Evolutionary conservation across 2,797 vertebrate genomes (phyloP), one percentile per base, ranked within the genome.

Genomic region (Delichon dasypus): DNA sequence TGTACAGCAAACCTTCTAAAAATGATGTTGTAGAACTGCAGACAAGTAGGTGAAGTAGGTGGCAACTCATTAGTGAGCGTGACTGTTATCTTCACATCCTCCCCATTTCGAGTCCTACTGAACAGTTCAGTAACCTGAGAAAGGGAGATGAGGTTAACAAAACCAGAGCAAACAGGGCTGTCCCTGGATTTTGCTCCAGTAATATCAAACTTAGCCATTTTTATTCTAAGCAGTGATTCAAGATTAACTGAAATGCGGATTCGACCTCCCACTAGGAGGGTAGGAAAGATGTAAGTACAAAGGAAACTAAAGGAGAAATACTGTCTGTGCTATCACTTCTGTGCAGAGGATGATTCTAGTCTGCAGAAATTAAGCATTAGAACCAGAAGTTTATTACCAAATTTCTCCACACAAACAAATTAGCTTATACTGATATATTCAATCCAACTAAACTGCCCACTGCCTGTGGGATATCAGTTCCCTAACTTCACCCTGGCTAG

Each of bases 21-120:
- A 64, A 99, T 98, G 80, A 99, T 98, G 93, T 99, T 99, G 96
- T 99, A 99, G 88, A 99, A 99, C 76, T 99, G 99, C 82, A 99
- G 97, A 93, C 99, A 99, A 5, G 99, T 98, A 29, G 99, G 99
- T 8, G 99, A 99, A 5, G 98, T 98, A 3, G 99, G 99, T 3
- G 98, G 98, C 62, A 99, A 97, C 61, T 99, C 99, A 44, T 99
- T 99, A 19, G 99, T 99, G 95, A 99, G 68, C 0, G 98, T 99
- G 74, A 99, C 96, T 0, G 98, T 99, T 71, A 99, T 98, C 96
- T 97, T 97, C 93, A 99, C 98, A 11, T 97, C 98, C 75, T 99
- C 99, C 64, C 98, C 98, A 34, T 97, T 98, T 50, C 97, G 98
- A 9, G 98, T 99, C 91, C 98, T 97, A 60, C 98, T 99, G 30